Percentiles rank a stretch among this genome's conserved stretches.
These are phyloP conservation scores for Palythoa grandis DNA, from an alignment of 92 coral and sea anemone genomes.

Conservation along the genomic window DNA sequence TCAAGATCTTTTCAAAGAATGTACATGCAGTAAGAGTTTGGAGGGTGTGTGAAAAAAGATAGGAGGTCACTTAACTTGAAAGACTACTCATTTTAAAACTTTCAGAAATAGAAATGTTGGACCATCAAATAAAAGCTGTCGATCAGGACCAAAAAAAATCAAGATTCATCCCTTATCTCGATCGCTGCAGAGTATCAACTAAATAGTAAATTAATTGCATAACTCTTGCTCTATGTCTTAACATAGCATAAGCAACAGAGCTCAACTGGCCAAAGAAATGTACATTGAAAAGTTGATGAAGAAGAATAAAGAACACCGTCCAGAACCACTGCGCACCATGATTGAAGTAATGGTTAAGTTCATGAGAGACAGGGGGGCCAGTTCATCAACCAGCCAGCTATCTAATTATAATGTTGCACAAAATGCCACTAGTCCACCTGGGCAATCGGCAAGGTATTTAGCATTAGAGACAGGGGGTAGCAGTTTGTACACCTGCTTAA, in stretches of 20 bases:
- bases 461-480: background rate
- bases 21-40: no score
- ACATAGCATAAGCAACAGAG: constrained; percentile 86
- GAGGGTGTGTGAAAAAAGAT: no score
- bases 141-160: background rate
- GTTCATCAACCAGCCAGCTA: constrained; percentile 14
- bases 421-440: background rate
- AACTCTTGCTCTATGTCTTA: no score
- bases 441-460: constrained; percentile 23
- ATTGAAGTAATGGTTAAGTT: constrained; percentile 88
- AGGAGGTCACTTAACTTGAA: no score
- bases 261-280: constrained; percentile 92
- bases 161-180: background rate
- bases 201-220: background rate
- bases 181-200: no score
- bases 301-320: constrained; percentile 87
- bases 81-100: no score
- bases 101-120: no score
- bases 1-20: no score
- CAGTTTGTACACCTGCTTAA: background rate
- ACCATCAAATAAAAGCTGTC: no score
- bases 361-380: constrained; percentile 64
- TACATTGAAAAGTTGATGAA: constrained; percentile 93
- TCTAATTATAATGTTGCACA: background rate
- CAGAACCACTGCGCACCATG: constrained; percentile 86